These are phyloP conservation scores for Brachypteracias leptosomus DNA, from an alignment of 2,113 vertebrate species.

Conservation along the genomic window DNA sequence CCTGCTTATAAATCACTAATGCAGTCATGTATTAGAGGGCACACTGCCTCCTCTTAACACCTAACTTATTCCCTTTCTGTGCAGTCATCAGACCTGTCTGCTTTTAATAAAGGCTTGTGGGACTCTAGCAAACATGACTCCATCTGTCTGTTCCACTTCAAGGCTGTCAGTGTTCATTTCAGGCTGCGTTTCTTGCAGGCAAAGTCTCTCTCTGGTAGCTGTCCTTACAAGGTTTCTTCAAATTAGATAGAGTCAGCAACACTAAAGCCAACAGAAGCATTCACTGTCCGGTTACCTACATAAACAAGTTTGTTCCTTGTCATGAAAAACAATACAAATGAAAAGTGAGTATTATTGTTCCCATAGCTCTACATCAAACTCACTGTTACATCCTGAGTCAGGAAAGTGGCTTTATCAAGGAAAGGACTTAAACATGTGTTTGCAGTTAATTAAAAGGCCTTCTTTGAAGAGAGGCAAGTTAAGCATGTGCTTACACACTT, in stretches of 20 bases:
- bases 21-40: background rate
- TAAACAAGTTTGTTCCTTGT: background rate
- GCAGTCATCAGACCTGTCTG: conserved; percentile 34
- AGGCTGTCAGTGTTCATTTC: conserved; percentile 44
- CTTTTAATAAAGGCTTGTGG: conserved; percentile 35
- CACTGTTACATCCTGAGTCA: background rate
- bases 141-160: conserved; percentile 59
- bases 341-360: background rate
- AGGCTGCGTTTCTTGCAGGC: background rate
- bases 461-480: background rate
- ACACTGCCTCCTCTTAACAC: background rate
- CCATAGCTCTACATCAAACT: background rate
- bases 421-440: background rate
- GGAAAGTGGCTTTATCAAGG: conserved; percentile 13
- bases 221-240: conserved; percentile 23
- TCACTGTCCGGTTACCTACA: background rate
- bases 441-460: conserved; percentile 1
- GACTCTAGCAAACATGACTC: conserved; percentile 44
- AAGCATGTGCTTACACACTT: background rate
- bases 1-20: background rate
- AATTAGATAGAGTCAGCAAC: background rate
- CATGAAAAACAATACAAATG: background rate
- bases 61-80: conserved; percentile 25
- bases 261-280: background rate
- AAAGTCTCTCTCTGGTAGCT: background rate